Base-by-base conservation (phyloP, 2,797 vertebrate species). In the Eidolon dupreanum region DNA sequence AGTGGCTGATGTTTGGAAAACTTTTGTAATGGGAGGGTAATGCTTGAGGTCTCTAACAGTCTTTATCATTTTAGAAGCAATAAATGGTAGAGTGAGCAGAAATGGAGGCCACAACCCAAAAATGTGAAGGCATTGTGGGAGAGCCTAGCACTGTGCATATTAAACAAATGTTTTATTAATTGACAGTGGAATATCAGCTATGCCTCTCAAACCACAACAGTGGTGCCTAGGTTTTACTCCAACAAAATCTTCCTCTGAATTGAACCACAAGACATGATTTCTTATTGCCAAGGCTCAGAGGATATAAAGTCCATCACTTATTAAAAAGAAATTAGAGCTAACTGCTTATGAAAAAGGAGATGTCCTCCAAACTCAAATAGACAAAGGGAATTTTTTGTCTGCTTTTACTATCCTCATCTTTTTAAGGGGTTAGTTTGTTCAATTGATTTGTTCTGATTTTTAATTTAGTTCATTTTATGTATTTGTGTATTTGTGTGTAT, bases 401-500 rank as follows among this genome's bases (percentile, higher is more conserved):
- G 41, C 57, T 94, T 96, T 96, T 84, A 66, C 12, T 75, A 57
- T 63, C 17, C 10, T 11, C 24, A 46, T 94, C 81, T 16, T 88
- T 55, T 33, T 12, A 0, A 2, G 9, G 38, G 1, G 1, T 85
- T 81, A 57, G 3, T 71, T 83, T n/a, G 3, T 77, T 71, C 33
- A 19, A 3, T 68, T 82, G 68, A 84, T 88, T 51, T 89, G 28
- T 82, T 74, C 83, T 74, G 8, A 68, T 57, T 89, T 87, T 79
- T n/a, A 24, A 53, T 79, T 96, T 75, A 46, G 8, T 74, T 96
- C 24, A 75, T 71, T 86, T 92, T 89, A 87, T 92, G 36, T 81
- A 22, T 78, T 66, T 91, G 9, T 49, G 28, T 33, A 41, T 82
- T 57, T 79, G 73, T 55, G 68, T 74, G 16, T 78, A 55, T 53